Base-by-base conservation (phyloP, 2,113 vertebrate species). In the Pelodiscus sinensis region DNA sequence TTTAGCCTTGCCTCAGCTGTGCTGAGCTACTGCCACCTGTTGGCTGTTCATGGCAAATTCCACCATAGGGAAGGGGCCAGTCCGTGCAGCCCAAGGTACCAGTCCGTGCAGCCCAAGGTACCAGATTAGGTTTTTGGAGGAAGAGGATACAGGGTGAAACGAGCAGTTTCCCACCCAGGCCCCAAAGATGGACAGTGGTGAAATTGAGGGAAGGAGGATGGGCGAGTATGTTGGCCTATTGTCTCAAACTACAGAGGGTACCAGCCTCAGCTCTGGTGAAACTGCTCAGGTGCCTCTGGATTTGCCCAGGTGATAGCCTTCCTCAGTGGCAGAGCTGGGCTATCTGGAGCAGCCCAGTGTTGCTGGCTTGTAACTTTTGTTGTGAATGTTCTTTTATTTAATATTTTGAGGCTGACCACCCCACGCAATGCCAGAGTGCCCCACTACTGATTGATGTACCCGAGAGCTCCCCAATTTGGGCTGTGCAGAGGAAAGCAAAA, bases 361-460 rank as follows among this genome's bases (percentile, higher is more conserved):
- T 44, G 55, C 27, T 50, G 50, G 29, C 38, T 31, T 60, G 13
- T 73, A 11, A 24, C 79, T 24, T 0, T 0, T 15, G 73, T 57
- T 85, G 12, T 44, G 22, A 55, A 58, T 57, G 16, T 16, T 60
- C 29, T 31, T 68, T 27, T 19, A 60, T 85, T 80, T 62, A 29
- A n/a, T 78, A 31, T 71, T 44, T 81, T 87, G 50, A 77, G n/a
- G 44, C 25, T 58, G 31, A 24, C 35, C 18, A 55, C 55, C 31
- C 14, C 31, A 79, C n/a, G n/a, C 5, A 54, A 31, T 31, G 60
- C 52, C 35, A 51, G 22, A 52, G 24, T 78, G 35, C 50, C 52
- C 19, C 56, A 57, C 68, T 51, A 6, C 65, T 93, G 68, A 71
- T 55, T 51, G 0, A 21, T 62, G 18, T 83, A 68, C 16, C 12